These are phyloP conservation scores for Macrostomum lignano DNA, from an alignment of 1,140 invertebrate genomes.

Conservation along the genomic window DNA sequence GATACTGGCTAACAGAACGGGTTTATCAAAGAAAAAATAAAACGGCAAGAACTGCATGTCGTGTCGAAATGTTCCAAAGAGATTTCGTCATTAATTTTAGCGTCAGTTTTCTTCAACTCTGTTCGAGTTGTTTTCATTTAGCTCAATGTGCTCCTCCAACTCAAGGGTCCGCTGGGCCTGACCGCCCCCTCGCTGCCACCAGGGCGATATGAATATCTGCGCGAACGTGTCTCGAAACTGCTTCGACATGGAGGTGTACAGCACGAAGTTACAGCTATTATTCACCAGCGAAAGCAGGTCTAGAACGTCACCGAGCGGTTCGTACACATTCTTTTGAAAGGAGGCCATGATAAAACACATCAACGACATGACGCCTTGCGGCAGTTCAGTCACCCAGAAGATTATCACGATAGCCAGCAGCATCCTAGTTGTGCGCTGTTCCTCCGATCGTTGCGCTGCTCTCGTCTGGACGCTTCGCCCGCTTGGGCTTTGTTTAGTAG, in stretches of 20 bases:
- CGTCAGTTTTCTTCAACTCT: no score
- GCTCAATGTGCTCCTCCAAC: no score
- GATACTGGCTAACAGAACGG: no score
- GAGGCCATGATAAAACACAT: constrained; percentile 9
- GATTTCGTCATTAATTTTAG: no score
- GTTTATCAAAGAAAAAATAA: no score
- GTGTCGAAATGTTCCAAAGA: no score
- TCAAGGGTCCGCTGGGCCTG: no score
- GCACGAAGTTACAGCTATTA: constrained; percentile 53
- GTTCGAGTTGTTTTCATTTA: no score
- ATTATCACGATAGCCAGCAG: constrained; percentile 52
- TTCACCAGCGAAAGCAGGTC: constrained; percentile 3
- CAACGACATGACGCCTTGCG: constrained; percentile 30
- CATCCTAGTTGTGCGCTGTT: constrained; percentile 55
- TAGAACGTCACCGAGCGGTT: not conserved
- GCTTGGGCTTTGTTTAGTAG: no score
- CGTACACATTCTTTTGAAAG: constrained; percentile 1
- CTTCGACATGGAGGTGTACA: constrained; percentile 71
- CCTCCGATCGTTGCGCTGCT: constrained; percentile 14
- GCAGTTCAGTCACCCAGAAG: constrained; percentile 57
- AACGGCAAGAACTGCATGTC: no score
- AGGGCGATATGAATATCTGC: constrained; percentile 42
- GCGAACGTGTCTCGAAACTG: constrained; percentile 64
- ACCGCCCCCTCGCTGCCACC: no score
- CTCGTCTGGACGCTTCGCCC: constrained; percentile 11